Conservation (phyloP, 2,888 invertebrate species). For the Oscheius sp. region DNA sequence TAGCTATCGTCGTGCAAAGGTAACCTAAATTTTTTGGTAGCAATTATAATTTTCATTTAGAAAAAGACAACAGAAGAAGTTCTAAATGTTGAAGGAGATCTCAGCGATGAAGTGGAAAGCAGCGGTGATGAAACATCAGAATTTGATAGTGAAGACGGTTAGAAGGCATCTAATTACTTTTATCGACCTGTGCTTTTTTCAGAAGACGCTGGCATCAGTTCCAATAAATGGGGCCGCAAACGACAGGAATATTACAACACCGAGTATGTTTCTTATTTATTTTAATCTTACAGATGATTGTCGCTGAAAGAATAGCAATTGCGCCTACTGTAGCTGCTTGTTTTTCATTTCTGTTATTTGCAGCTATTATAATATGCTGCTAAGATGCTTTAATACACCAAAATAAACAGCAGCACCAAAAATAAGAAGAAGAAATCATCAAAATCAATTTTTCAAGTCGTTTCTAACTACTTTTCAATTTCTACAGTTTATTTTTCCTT, state of each 20-base stretch:
- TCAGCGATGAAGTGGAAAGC: constrained; percentile 46
- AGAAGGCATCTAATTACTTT: not conserved
- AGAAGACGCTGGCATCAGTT: constrained; percentile 49
- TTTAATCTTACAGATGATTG: constrained; percentile 2
- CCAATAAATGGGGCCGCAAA: constrained; percentile 75
- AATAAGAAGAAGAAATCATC: too few species aligned
- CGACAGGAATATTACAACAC: constrained; percentile 74
- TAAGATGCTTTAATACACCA: too few species aligned
- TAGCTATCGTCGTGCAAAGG: constrained; percentile 22
- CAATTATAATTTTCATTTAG: not conserved
- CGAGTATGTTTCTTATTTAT: constrained; percentile 52
- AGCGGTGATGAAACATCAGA: constrained; percentile 51
- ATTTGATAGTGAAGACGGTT: constrained; percentile 47
- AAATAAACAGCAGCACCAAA: too few species aligned
- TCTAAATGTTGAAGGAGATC: constrained; percentile 63
- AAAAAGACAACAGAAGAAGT: constrained; percentile 50
- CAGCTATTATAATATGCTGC: too few species aligned
- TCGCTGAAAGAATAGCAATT: too few species aligned
- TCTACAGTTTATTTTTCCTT: too few species aligned
- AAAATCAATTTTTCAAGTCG: too few species aligned
- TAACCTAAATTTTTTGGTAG: not conserved
- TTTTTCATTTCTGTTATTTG: too few species aligned
- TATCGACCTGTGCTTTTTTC: not conserved
- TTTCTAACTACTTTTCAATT: too few species aligned
- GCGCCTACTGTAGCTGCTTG: too few species aligned